Evolutionary conservation across 2,113 vertebrate species (phyloP).

Genomic region (Eidolon helvum): DNA sequence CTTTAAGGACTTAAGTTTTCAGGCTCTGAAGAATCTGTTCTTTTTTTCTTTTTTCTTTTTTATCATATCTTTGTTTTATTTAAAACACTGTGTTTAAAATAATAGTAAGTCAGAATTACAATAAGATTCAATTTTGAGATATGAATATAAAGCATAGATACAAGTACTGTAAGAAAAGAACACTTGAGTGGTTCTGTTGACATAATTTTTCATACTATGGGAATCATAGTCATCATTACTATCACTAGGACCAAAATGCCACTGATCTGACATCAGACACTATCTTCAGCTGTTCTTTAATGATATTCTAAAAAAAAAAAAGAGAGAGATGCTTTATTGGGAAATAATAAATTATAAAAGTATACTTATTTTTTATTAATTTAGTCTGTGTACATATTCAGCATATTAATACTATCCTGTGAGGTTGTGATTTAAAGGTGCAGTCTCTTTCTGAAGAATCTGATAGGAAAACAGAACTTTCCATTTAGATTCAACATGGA

Average conservation of each 20-base stretch:
- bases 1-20: background rate
- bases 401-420: background rate
- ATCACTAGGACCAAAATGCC: background rate
- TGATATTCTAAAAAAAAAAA: background rate
- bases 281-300: background rate
- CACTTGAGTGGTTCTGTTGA: background rate
- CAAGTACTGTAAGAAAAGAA: background rate
- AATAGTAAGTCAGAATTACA: background rate
- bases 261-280: background rate
- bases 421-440: background rate
- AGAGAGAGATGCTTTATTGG: background rate
- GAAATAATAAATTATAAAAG: background rate
- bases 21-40: background rate
- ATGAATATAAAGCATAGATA: background rate
- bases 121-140: background rate
- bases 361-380: background rate
- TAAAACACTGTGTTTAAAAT: background rate
- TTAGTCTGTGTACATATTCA: background rate
- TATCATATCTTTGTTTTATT: background rate
- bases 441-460: background rate
- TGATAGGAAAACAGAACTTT: background rate
- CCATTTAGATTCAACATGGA: background rate
- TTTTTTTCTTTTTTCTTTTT: background rate
- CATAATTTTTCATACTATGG: background rate
- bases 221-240: background rate